Evolutionary conservation across 2,888 invertebrate species (phyloP), one percentile per base, ranked within the genome.

Genomic region (Nemotelus nigrinus): DNA sequence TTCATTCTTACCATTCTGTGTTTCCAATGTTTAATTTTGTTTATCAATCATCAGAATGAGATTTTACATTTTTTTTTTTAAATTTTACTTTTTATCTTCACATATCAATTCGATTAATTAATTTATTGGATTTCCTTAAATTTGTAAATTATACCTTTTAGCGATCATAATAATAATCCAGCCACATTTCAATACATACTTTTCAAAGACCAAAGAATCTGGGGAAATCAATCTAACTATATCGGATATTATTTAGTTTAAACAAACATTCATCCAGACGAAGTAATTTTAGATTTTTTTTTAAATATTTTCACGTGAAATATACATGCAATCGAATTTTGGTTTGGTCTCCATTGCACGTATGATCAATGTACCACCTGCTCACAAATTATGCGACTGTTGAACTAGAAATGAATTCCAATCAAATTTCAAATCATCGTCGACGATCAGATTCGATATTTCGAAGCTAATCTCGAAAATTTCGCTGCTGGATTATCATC

Each of bases 11-110:
- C 77, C 58, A 72, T 72, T 63, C 60, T 48, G 48, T 74, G 60
- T 74, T 72, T 74, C 60, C 47, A 60, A 74, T 74, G 48, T 60
- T 74, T 60, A 79, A 79, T 77, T 79, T 77, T 79, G 77, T 77
- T 77, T 77, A 79, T 79, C 79, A 74, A 74, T 70, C 64, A 77
- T 77, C 79, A 79, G 79, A 77, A 79, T 77, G 77, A 79, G 75
- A 77, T 75, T 79, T 79, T 79, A 79, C 79, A 79, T 79, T 43
- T 67, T 65, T 57, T 25, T 76, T 57, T 58, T 68, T 58, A 10
- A 64, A 39, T 45, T 64, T 41, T 39, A 76, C 57, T 68, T 60
- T 25, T 25, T 77, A 48, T 65, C 57, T 77, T 77, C 74, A 77
- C 72, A 74, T 76, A 76, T 79, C 67, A 72, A 77, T 79, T 74